Percentiles rank a stretch among this genome's conserved stretches.
Evolutionary conservation across 2,888 invertebrate genomes (phyloP).

Genomic region (Latrodectus hesperus): DNA sequence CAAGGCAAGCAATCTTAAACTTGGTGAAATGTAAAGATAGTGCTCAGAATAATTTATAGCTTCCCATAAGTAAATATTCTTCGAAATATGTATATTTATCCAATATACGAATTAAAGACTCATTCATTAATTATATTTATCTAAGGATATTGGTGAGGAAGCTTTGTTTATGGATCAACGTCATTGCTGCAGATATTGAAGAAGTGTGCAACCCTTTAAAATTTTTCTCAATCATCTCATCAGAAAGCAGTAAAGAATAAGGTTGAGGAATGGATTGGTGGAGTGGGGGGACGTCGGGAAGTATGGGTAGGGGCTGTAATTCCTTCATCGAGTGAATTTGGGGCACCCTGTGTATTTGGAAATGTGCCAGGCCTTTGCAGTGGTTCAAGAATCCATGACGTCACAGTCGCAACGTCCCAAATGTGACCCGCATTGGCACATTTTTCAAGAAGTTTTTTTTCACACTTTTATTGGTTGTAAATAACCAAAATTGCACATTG

Average conservation of each 20-base stretch:
- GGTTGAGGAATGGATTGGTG: neutral
- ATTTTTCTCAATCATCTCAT: slow-evolving; percentile 42
- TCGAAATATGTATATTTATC: too few relatives aligned
- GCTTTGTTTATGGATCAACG: neutral
- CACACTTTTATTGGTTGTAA: slow-evolving; percentile 40
- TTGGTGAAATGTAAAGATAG: too few relatives aligned
- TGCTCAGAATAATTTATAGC: too few relatives aligned
- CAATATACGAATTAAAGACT: too few relatives aligned
- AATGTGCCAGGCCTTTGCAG: slow-evolving; percentile 66
- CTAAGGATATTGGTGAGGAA: too few relatives aligned
- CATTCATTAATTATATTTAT: too few relatives aligned
- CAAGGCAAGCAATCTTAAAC: too few relatives aligned
- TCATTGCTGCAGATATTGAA: neutral
- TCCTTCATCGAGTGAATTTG: slow-evolving; percentile 63
- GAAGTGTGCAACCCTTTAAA: slow-evolving; percentile 11
- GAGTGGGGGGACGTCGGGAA: neutral
- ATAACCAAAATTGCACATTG: slow-evolving; percentile 1
- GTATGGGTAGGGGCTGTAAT: slow-evolving; percentile 27
- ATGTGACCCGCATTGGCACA: slow-evolving; percentile 62
- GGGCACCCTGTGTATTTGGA: slow-evolving; percentile 62
- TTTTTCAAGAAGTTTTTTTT: slow-evolving; percentile 33
- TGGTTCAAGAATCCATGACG: slow-evolving; percentile 55
- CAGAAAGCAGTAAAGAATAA: slow-evolving; percentile 19
- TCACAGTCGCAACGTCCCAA: slow-evolving; percentile 65
- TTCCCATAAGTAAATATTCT: too few relatives aligned